These are phyloP conservation scores for Pogonomyrmex barbatus DNA, from an alignment of 1,140 invertebrate genomes.

Conservation along the genomic window DNA sequence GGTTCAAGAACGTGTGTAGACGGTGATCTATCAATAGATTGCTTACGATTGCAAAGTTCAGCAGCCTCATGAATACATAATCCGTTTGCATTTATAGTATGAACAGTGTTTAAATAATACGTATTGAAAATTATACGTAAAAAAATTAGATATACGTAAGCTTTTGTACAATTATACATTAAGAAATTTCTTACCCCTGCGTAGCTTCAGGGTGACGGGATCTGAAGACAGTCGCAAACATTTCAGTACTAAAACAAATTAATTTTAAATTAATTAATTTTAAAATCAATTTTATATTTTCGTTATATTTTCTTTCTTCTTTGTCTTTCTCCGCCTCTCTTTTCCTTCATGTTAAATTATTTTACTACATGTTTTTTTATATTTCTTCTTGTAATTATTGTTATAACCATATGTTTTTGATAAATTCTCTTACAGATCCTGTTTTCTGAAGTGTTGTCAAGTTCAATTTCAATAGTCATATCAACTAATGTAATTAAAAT, in stretches of 20 bases:
- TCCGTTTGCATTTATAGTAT: constrained; percentile 1
- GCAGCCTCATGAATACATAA: constrained; percentile 44
- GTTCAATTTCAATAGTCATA: constrained; percentile 77
- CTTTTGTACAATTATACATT: constrained; percentile 41
- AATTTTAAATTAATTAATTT: constrained; percentile 75
- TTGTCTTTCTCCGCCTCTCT: background rate
- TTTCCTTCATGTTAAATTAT: background rate
- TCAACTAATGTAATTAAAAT: constrained; percentile 8
- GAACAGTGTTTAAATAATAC: background rate
- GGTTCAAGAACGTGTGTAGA: constrained; percentile 69
- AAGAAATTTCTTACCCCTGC: constrained; percentile 90
- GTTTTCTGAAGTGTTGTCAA: constrained; percentile 75
- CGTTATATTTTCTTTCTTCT: background rate
- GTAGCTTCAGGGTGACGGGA: constrained; percentile 94
- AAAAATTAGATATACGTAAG: background rate
- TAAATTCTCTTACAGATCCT: constrained; percentile 70
- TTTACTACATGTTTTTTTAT: background rate
- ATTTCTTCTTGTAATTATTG: background rate
- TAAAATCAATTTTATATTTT: constrained; percentile 1
- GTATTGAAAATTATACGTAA: background rate
- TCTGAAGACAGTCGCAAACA: constrained; percentile 95
- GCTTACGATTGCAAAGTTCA: constrained; percentile 65
- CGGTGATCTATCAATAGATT: constrained; percentile 73
- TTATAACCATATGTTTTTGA: background rate
- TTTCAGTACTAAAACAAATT: constrained; percentile 93